Conservation (phyloP, 1,140 invertebrate genomes). For the Trialeurodes vaporariorum region DNA sequence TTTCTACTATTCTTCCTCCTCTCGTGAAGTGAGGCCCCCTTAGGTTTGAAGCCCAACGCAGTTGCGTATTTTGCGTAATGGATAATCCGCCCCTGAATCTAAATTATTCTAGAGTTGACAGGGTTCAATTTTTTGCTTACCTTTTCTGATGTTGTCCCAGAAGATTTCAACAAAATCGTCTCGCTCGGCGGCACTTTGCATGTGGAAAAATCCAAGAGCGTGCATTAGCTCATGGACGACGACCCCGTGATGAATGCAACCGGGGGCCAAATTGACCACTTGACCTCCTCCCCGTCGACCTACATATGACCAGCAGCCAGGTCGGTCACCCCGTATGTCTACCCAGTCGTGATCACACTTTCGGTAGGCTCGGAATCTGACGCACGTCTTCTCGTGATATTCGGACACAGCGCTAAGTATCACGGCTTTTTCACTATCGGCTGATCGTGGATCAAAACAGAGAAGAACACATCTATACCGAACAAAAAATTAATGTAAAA, state of each 20-base stretch:
- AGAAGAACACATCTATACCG: too few species aligned
- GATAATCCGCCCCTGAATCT: too few species aligned
- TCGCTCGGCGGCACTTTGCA: constrained; percentile 51
- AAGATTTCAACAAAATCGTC: constrained; percentile 49
- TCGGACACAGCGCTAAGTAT: constrained; percentile 40
- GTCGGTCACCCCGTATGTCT: constrained; percentile 29
- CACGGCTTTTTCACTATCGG: constrained; percentile 35
- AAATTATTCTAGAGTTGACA: constrained; percentile 5
- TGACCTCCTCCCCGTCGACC: constrained; percentile 44
- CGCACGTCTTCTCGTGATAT: constrained; percentile 44
- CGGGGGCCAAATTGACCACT: constrained; percentile 41
- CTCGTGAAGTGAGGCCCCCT: too few species aligned
- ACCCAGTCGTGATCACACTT: constrained; percentile 44
- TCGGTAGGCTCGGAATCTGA: constrained; percentile 43
- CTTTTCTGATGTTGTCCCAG: constrained; percentile 45
- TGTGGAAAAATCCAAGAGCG: constrained; percentile 52
- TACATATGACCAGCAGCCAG: constrained; percentile 43
- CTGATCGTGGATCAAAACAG: too few species aligned
- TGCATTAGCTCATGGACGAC: constrained; percentile 53
- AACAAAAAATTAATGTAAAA: too few species aligned
- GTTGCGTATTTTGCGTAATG: too few species aligned
- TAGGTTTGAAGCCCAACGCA: too few species aligned
- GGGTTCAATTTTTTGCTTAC: neutral
- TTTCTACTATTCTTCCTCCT: too few species aligned
- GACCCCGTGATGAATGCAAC: constrained; percentile 44